Evolutionary conservation across 2,797 vertebrate species (phyloP), one percentile per base, ranked within the genome.

Genomic region (Melanogrammus aeglefinus): DNA sequence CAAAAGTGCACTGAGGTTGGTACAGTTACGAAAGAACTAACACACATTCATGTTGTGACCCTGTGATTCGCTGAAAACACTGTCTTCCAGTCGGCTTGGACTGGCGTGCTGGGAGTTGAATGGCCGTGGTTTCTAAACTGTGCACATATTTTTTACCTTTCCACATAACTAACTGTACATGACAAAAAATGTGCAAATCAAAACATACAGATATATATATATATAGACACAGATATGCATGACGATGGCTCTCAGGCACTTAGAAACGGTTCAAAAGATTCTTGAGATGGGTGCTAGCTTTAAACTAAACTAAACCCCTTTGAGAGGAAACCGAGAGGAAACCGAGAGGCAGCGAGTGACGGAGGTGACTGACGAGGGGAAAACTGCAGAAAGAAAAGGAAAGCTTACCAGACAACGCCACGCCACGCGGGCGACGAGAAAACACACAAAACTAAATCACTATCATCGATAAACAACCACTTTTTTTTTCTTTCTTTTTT

Each of bases 121-220:
- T 7, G 57, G 21, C 18, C 12, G 47, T 47, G 51, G 18, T 57
- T 57, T 57, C 51, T 57, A n/a, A 21, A 21, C 5, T 21, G 18
- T 57, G 51, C 18, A 57, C 21, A 80, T 70, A 39, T 41, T 73
- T 73, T 87, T 86, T 86, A 82, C 75, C 75, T 74, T 69, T 57
- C 71, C 73, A 86, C 81, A 81, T 83, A 75, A 83, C 84, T 83
- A 75, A 83, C 84, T 80, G 90, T 90, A 91, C 89, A 90, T 91
- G 88, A 90, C 27, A 36, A 88, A 87, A 86, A 72, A 14, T 94
- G 94, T 95, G 94, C 94, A 95, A 94, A 94, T 92, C 83, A 86
- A 41, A 41, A 90, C 18, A 66, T 66, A 24, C 0, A 66, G 57
- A 66, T 66, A 24, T 27, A 9, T 24, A 86, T 77, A 84, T 83